Evolutionary conservation across 1,140 invertebrate genomes (phyloP), one percentile per base, ranked within the genome.

Genomic region (Magallana gigas): DNA sequence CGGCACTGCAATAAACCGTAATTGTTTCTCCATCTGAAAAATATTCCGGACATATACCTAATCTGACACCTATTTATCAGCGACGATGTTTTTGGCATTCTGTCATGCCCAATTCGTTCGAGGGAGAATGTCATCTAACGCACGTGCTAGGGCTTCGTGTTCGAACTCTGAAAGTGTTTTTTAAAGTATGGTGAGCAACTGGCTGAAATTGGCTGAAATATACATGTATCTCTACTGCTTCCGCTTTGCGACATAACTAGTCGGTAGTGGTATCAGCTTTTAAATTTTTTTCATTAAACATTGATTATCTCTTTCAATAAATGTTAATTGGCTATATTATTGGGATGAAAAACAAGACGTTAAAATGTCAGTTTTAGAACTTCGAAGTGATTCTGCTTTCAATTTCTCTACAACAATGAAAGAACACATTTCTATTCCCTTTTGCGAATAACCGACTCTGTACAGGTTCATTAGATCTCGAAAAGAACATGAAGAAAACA

Each of bases 381-480:
- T 36, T 76, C 36, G 23, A 29, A 18, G 68, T 29, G 36, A 76
- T 18, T 12, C 23, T 18, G 68, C 68, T 76, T 76, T 76, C 68
- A 76, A 29, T 76, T 36, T 76, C 36, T 12, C 68, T 76, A 29
- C 68, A 76, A 76, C 68, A 76, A 76, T 76, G 36, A 29, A 76
- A 76, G 68, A 76, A 76, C 68, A 76, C 23, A 36, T 76, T 76
- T 29, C 18, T 76, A 76, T 76, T 76, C 68, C 68, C 68, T 76
- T 29, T 23, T 76, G 68, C 68, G 68, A 76, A 76, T 76, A 76
- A 23, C 48, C 80, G 36, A 56, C 58, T 58, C 6, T 86, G 64
- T 86, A 86, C 76, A 57, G 68, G 68, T 86, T 80, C 85, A 86
- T 86, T 80, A 86, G 85, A 86, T n/a, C 48, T 57, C 1, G 64